Conservation (phyloP, 2,113 vertebrate genomes). For the Sus scrofa region DNA sequence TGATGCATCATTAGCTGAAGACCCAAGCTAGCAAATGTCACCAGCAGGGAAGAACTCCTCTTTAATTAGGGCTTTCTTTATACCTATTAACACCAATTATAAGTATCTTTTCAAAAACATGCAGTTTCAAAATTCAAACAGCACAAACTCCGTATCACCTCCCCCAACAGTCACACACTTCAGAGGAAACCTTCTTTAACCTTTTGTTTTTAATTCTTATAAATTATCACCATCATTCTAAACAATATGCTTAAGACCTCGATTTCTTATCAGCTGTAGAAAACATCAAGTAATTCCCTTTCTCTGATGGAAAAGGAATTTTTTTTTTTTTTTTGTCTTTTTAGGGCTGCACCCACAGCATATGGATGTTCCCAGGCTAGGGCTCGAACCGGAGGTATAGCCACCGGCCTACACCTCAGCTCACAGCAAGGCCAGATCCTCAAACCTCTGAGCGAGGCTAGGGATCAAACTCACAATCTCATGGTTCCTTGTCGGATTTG, state of each 20-base stretch:
- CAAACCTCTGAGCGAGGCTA: too few species aligned
- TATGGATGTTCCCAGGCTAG: too few species aligned
- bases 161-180: not conserved
- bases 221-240: not conserved
- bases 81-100: constrained; percentile 28
- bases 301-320: not conserved
- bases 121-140: not conserved
- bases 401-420: too few species aligned
- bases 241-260: not conserved
- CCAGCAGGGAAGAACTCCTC: constrained; percentile 54
- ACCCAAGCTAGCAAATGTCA: constrained; percentile 72
- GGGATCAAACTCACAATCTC: too few species aligned
- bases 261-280: not conserved
- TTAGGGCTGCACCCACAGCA: too few species aligned
- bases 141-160: not conserved
- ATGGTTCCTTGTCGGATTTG: too few species aligned
- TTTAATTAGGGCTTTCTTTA: constrained; percentile 62
- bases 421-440: too few species aligned
- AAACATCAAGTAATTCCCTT: not conserved
- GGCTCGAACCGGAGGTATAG: too few species aligned
- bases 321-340: too few species aligned
- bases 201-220: not conserved
- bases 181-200: not conserved
- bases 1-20: constrained; percentile 74
- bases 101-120: not conserved